Base-by-base conservation (phyloP, 64 coral and sea anemone genomes). In the Anthopleura sola region DNA sequence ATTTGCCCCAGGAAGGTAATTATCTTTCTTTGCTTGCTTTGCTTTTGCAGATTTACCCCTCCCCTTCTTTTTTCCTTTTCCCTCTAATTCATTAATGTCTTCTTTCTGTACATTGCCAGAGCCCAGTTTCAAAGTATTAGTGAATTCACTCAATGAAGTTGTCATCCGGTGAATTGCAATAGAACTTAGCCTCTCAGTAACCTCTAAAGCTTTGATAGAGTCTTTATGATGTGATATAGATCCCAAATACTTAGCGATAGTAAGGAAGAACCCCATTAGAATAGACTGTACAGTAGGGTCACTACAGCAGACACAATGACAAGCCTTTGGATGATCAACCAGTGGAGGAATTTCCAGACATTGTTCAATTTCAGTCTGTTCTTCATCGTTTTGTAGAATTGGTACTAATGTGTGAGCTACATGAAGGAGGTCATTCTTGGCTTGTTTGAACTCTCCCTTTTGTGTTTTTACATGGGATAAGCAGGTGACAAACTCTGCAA, bases 241-340 rank as follows among this genome's bases (percentile, higher is more conserved):
- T 80, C 46, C 62, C n/a, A 92, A 51, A 51, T 92, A 92, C 86
- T 68, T 86, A 8, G 94, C 76, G 23, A 89, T 28, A 84, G 33
- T 64, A 36, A 85, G 23, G 49, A 86, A 92, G 18, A 92, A 85
- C 0, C 48, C 46, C 36, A 88, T 86, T 40, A 86, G 75, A 78
- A 92, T 68, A 10, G 34, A 19, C 23, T 96, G 94, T 37, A 96
- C 69, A 55, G 84, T 77, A 58, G 90, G 83, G 50, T 96, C 94
- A 90, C 51, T 58, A 56, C 94, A 96, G 66, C 84, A 78, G 37
- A 88, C 76, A 55, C 90, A 92, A 36, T 76, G 33, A 33, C 94
- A 96, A 32, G 68, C 89, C 5, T 86, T 83, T 68, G 90, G 86
- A 34, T 92, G 90, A 39, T 71, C 82, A 55, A 40, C 48, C 18